Evolutionary conservation across 1,140 invertebrate genomes (phyloP), one percentile per base, ranked within the genome.

Genomic region (Drosophila erecta): DNA sequence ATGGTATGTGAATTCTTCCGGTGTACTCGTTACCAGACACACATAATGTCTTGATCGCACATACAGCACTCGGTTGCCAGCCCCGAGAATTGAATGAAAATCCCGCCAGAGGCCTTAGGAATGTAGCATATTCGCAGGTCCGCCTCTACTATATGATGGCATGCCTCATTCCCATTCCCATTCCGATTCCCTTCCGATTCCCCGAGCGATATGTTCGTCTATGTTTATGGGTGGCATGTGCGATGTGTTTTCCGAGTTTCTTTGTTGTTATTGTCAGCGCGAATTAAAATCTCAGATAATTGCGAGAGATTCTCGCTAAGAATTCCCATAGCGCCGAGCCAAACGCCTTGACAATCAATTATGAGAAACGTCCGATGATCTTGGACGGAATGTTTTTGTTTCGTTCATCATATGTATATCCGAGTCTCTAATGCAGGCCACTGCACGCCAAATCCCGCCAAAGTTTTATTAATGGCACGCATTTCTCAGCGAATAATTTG

Each of bases 381-480:
- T 41, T 60, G 51, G 44, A 20, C 37, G 38, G 44, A 77, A 77
- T 64, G 44, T 40, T 72, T 54, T 59, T 57, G 53, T 51, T 57
- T 44, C 11, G 15, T 14, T 37, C n/a, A n/a, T n/a, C 20, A 43
- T 5, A 43, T 20, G 8, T 20, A 17, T 20, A 3, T 44, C 5
- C 0, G 33, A 6, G n/a, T 58, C 12, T 17, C 46, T 33, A 55
- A 43, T 65, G 64, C 65, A 56, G 66, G 66, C 66, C 76, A 71
- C 54, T 84, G 58, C 71, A 72, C 65, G 58, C 30, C 55, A 50
- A 53, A 72, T 11, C 46, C 15, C 27, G 62, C 75, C 76, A 83
- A 85, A 80, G 37, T 85, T 76, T 84, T 84, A 85, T 84, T 84
- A 85, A 84, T 85, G 80, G 62, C 81, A 85, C 77, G 81, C 81